A percentile compares a stretch with the other conserved stretches of the same genome.
Conservation (phyloP, 1,140 invertebrate species). For the Lordiphosa mommai region DNA sequence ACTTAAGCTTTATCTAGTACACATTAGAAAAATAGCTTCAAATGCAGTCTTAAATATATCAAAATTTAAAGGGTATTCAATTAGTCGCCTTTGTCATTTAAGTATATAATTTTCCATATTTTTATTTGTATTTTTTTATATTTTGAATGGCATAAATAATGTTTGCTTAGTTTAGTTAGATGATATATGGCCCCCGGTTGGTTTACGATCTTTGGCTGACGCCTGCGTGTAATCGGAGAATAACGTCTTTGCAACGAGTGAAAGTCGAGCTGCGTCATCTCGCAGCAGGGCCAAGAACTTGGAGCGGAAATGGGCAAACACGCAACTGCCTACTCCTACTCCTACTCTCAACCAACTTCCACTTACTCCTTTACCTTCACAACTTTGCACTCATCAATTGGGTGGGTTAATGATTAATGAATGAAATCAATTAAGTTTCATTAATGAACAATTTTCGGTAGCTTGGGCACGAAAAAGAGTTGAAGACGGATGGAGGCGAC, state of each 20-base stretch:
- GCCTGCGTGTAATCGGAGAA: slow-evolving; percentile 52
- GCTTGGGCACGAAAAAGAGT: slow-evolving; percentile 36
- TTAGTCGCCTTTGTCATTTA: not conserved
- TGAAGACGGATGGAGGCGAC: slow-evolving; percentile 31
- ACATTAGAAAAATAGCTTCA: no score
- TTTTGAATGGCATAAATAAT: slow-evolving; percentile 27
- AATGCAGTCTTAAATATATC: no score
- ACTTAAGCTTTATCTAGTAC: no score
- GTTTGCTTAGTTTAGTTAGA: slow-evolving; percentile 31
- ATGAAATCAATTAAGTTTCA: slow-evolving; percentile 79
- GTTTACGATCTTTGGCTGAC: slow-evolving; percentile 40
- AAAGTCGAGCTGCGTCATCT: slow-evolving; percentile 14
- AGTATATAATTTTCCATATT: not conserved
- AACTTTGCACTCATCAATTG: not conserved
- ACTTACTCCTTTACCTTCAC: no score
- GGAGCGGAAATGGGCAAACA: no score
- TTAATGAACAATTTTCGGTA: slow-evolving; percentile 75
- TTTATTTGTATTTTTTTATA: not conserved
- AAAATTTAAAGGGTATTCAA: not conserved
- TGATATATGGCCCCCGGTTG: slow-evolving; percentile 47
- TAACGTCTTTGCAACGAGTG: not conserved
- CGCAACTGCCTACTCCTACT: no score
- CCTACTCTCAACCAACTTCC: no score
- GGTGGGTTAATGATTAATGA: slow-evolving; percentile 72
- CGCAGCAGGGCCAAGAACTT: not conserved